Base-by-base conservation (phyloP, 2,113 vertebrate species). In the Ia io region DNA sequence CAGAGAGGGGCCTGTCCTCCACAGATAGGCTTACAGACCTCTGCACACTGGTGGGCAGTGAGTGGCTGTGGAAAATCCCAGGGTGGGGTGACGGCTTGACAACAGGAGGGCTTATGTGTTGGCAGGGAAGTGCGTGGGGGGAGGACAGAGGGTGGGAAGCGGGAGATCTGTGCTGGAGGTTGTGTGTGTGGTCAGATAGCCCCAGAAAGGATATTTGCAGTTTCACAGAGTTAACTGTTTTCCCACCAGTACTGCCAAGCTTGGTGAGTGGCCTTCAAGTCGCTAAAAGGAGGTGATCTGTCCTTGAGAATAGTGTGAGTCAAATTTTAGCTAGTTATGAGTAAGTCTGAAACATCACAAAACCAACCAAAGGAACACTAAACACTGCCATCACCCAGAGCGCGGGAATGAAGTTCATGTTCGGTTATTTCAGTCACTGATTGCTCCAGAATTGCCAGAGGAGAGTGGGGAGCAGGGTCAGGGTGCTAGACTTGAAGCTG, bases 1-100 rank as follows among this genome's bases (percentile, higher is more conserved):
- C 98, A 97, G 95, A 95, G 96, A 98, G 97, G 95, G 96, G 96
- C 96, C 97, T 97, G 96, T 93, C 97, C 96, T 91, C 93, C 56
- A 84, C 94, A 97, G 97, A 98, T 96, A 97, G 94, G 93, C 84
- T 96, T 83, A 88, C 79, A 96, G 95, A 91, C 94, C 92, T 59
- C 85, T 61, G 97, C 97, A 95, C 90, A 97, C 96, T 74, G 91
- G 97, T 95, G 86, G 97, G 76, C 61, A 11, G 90, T 44, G 70
- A 94, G 25, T 32, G 59, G n/a, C 40, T 71, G 18, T 0, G 18
- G 84, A 32, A 73, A 77, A 78, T 49, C 32, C 67, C 65, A 10
- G 69, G 70, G 35, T 74, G 53, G 49, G 84, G 61, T 13, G 47
- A 23, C n/a, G 11, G 23, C 84, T 61, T n/a, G 49, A 13, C 47